Conservation (phyloP, 2,888 invertebrate genomes). For the Xestia c-nigrum region DNA sequence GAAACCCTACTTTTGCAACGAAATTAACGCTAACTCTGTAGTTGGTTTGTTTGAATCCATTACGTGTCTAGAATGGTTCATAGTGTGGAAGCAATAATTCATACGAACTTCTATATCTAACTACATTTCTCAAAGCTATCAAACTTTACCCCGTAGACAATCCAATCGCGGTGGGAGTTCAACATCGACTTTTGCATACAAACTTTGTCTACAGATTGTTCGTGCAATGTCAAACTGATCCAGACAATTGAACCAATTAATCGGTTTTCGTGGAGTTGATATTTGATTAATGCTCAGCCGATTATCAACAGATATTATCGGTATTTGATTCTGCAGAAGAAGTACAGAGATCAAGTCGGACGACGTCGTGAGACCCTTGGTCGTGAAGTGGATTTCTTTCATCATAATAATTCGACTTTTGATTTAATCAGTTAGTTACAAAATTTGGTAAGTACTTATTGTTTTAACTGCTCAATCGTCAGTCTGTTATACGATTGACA, state of each 20-base stretch:
- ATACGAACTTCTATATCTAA: constrained; percentile 83
- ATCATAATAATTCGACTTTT: constrained; percentile 23
- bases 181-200: constrained; percentile 86
- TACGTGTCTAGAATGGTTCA: constrained; percentile 76
- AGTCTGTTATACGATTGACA: constrained; percentile 43
- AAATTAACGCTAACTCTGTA: constrained; percentile 62
- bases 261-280: constrained; percentile 77
- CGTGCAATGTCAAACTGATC: constrained; percentile 85
- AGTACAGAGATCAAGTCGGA: constrained; percentile 29
- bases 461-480: constrained; percentile 40
- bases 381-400: constrained; percentile 24
- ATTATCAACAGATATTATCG: constrained; percentile 58
- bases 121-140: constrained; percentile 84
- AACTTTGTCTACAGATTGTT: constrained; percentile 86
- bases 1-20: constrained; percentile 48
- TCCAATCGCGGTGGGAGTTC: constrained; percentile 82
- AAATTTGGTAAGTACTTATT: constrained; percentile 33
- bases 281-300: constrained; percentile 74
- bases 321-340: constrained; percentile 45
- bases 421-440: constrained; percentile 32
- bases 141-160: constrained; percentile 85
- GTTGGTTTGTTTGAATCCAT: constrained; percentile 75
- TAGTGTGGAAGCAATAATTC: constrained; percentile 77
- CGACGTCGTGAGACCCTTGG: constrained; percentile 39
- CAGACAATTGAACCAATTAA: constrained; percentile 87